phyloP scores from a whole-genome alignment of 2,113 vertebrate genomes.

The Glareola pratincola region DNA sequence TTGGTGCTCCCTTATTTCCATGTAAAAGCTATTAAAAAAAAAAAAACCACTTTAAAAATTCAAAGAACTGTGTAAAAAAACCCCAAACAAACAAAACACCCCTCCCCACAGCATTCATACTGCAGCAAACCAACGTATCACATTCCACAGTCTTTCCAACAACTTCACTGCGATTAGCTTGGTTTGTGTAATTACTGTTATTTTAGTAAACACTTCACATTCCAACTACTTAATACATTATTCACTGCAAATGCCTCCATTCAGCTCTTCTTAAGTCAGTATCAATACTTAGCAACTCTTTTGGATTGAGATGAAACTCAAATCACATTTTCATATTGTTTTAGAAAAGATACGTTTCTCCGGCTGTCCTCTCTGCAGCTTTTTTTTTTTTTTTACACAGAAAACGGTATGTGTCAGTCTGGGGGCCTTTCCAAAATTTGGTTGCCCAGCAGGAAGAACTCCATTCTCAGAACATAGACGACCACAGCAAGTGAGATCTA shows the following conservation, averaged over 20 bases:
- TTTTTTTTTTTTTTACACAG: neutral
- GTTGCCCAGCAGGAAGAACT: neutral
- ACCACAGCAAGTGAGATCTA: neutral
- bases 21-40: neutral
- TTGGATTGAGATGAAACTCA: neutral
- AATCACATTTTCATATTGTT: neutral
- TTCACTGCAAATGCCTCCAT: neutral
- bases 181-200: constrained; percentile 6
- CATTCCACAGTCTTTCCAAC: neutral
- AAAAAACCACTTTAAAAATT: neutral
- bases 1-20: neutral
- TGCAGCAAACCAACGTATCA: neutral
- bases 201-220: constrained; percentile 26
- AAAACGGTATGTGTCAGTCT: rapidly evolving
- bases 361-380: neutral
- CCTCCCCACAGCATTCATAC: neutral
- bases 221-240: neutral
- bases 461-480: neutral
- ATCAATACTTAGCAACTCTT: neutral
- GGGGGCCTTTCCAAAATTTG: neutral
- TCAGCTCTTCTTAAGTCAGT: neutral
- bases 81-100: neutral
- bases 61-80: neutral
- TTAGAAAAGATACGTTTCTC: neutral
- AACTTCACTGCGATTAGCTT: neutral